Percentiles rank a stretch among this genome's conserved stretches.
Conservation (phyloP, 2,888 invertebrate genomes). For the Drosophila anomelani region DNA sequence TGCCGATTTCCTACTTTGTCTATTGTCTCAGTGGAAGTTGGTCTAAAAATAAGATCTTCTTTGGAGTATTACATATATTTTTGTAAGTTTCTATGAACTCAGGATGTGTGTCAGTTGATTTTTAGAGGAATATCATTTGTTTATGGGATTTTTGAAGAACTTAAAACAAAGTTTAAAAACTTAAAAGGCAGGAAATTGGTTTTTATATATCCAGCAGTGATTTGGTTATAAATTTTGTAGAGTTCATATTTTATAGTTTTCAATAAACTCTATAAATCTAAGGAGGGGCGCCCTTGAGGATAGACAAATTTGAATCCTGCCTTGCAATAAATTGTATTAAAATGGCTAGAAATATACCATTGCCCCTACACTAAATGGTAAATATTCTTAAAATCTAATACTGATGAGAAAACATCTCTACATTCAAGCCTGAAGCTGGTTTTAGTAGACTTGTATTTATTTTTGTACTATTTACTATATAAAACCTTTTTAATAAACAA, state of each 20-base stretch:
- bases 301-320: too few relatives aligned
- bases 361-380: neutral
- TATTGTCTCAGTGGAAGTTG: conserved; percentile 4
- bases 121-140: too few relatives aligned
- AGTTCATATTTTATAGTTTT: neutral
- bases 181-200: rapidly evolving
- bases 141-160: neutral
- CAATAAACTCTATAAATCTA: neutral
- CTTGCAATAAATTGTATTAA: too few relatives aligned
- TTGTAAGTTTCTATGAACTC: neutral
- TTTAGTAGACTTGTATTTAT: neutral
- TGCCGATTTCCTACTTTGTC: conserved; percentile 2
- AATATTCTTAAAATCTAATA: rapidly evolving
- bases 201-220: neutral
- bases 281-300: too few relatives aligned
- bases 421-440: neutral
- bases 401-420: neutral
- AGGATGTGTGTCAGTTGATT: neutral
- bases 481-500: too few relatives aligned
- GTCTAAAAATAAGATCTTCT: neutral
- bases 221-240: neutral
- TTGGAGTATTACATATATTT: neutral
- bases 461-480: neutral
- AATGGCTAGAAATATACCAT: neutral
- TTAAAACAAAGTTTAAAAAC: neutral